These are phyloP conservation scores for Danaus melanippus DNA, from an alignment of 1,140 invertebrate species.

Conservation along the genomic window DNA sequence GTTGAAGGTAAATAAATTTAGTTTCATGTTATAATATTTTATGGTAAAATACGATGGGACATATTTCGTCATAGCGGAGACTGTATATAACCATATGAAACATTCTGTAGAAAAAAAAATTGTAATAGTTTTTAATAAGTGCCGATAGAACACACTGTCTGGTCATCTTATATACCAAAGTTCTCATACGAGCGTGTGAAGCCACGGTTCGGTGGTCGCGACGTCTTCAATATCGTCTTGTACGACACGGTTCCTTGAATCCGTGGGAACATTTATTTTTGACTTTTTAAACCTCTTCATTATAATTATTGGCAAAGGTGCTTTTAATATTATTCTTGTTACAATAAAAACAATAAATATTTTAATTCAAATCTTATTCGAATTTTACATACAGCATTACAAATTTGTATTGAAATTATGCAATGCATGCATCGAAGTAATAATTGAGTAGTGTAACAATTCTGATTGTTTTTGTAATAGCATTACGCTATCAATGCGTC, in stretches of 20 bases:
- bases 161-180: constrained; percentile 48
- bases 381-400: too few relatives aligned
- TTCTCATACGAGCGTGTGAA: constrained; percentile 64
- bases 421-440: too few relatives aligned
- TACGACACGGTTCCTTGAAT: constrained; percentile 38
- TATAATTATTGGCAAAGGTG: constrained; percentile 6
- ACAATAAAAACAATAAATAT: too few relatives aligned
- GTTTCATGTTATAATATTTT: too few relatives aligned
- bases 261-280: constrained; percentile 34
- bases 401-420: too few relatives aligned
- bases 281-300: constrained; percentile 21
- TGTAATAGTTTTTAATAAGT: constrained; percentile 1
- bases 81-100: too few relatives aligned
- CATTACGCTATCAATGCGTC: constrained; percentile 26
- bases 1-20: constrained; percentile 13
- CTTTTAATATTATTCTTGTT: too few relatives aligned
- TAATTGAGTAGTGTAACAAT: too few relatives aligned
- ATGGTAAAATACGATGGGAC: background rate
- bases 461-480: constrained; percentile 9
- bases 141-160: constrained; percentile 24
- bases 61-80: too few relatives aligned
- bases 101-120: background rate
- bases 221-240: constrained; percentile 43
- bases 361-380: too few relatives aligned
- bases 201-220: constrained; percentile 27